Evolutionary conservation across 2,888 invertebrate species (phyloP), one percentile per base, ranked within the genome.

Genomic region (Andrena camellia): DNA sequence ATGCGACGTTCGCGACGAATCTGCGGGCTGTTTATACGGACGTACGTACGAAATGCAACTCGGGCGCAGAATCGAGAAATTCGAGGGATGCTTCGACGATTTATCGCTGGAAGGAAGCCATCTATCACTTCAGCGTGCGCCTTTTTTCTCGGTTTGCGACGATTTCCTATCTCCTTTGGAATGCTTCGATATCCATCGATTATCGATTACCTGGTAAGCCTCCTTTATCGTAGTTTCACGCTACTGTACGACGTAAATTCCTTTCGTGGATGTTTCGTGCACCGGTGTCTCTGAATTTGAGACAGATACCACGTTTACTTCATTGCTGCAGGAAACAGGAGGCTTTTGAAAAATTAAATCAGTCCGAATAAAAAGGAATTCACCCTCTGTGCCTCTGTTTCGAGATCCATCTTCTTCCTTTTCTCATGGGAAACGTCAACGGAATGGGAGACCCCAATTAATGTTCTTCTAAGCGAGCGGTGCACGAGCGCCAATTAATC

Each of bases 401-500:
- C 7, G 8, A 60, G 50, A n/a, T 29, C 29, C 17, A 26, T 75
- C n/a, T 6, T 2, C 35, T 54, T 54, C 23, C 8, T 20, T 59
- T 48, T 26, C 10, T 17, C 2, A 6, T 10, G 50, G 48, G 20
- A 23, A 42, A 64, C n/a, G 57, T 52, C 42, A 63, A 31, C 20
- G 72, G 72, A 69, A 68, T 48, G 33, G 23, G 1, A 13, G 29
- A n/a, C 8, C 26, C 5, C 72, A 57, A 80, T 72, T 73, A 68
- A 64, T 59, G 50, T 64, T 20, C 35, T 60, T 48, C 60, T 35
- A 62, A 70, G 62, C 13, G 63, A 35, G 20, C 52, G 20, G 7
- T 33, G n/a, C 64, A 64, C 72, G 63, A 31, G 42, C 26, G 69
- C 52, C 70, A 78, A 80, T 80, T 78, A 80, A 78, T 78, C 35